A percentile compares a stretch with the other conserved stretches of the same genome.
These are phyloP conservation scores for Myotis vivesi DNA, from an alignment of 2,797 vertebrate species.

Conservation along the genomic window DNA sequence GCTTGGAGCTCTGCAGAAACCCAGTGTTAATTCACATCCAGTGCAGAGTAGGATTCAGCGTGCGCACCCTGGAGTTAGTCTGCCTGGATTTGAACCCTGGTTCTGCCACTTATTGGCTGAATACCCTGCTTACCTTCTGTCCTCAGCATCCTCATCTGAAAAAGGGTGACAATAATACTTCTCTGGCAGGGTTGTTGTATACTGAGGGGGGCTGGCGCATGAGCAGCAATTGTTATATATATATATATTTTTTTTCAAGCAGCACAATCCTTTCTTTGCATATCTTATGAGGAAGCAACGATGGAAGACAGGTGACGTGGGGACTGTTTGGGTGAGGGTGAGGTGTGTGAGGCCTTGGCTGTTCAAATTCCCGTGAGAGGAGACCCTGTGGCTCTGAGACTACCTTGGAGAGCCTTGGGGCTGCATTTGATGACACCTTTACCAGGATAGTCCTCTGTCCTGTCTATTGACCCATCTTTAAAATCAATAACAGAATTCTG, in stretches of 20 bases:
- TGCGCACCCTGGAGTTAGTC: background rate
- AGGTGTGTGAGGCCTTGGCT: background rate
- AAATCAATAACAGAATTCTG: background rate
- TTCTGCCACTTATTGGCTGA: background rate
- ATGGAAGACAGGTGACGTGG: background rate
- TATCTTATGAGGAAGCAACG: background rate
- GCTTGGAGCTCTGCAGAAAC: background rate
- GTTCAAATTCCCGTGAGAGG: background rate
- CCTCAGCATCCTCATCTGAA: background rate
- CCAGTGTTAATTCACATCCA: background rate
- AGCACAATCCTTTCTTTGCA: background rate
- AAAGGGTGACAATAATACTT: background rate
- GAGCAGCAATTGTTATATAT: background rate
- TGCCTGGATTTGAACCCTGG: background rate
- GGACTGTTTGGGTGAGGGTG: background rate
- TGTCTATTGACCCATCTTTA: background rate
- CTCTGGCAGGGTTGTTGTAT: background rate
- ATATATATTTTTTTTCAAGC: background rate
- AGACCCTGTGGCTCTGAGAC: background rate
- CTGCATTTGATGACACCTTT: background rate
- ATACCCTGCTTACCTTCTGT: background rate
- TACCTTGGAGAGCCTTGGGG: background rate
- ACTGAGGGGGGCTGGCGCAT: background rate
- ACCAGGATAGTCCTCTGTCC: background rate
- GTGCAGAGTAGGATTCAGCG: background rate